Evolutionary conservation across 2,888 invertebrate genomes (phyloP), one percentile per base, ranked within the genome.

Genomic region (Galerucella pusilla): DNA sequence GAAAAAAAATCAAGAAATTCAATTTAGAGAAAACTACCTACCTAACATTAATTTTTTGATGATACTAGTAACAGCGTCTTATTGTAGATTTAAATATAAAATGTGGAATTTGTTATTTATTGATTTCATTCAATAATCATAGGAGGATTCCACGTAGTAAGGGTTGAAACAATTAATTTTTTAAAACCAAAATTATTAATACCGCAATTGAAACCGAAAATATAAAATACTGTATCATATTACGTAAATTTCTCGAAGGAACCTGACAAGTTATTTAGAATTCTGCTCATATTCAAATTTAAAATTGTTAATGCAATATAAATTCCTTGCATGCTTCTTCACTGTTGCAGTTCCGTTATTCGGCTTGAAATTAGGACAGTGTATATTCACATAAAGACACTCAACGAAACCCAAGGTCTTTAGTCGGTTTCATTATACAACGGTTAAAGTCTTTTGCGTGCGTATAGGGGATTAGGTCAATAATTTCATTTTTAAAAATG

Each of bases 311-410:
- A 52, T 71, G 59, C 65, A 66, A 16, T 59, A 68, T 73, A 69
- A 77, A 80, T 80, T 80, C 78, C 71, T 77, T 67, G 73, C 78
- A 73, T 72, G 75, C 71, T 74, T 65, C 64, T 65, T 72, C 45
- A 73, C 67, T 74, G 52, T 68, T 54, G 61, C 49, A 73, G 74
- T 79, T 54, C 80, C 80, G 80, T 80, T 80, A 80, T 72, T 68
- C 68, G 64, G 69, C 75, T 76, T 65, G 73, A 76, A 79, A 77
- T 77, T 78, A 63, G 78, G 78, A 78, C 78, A 78, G 52, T 71
- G 76, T 68, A 76, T 75, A 71, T 73, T 71, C 61, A 57, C 61
- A 71, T 60, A 74, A 57, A 65, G 52, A 65, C 45, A 45, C 16
- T 57, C 57, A 20, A 12, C n/a, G 46, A 42, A 46, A 65, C 45